These are phyloP conservation scores for Macrotrachela quadricornifera DNA, from an alignment of 1,140 invertebrate genomes.

Conservation along the genomic window DNA sequence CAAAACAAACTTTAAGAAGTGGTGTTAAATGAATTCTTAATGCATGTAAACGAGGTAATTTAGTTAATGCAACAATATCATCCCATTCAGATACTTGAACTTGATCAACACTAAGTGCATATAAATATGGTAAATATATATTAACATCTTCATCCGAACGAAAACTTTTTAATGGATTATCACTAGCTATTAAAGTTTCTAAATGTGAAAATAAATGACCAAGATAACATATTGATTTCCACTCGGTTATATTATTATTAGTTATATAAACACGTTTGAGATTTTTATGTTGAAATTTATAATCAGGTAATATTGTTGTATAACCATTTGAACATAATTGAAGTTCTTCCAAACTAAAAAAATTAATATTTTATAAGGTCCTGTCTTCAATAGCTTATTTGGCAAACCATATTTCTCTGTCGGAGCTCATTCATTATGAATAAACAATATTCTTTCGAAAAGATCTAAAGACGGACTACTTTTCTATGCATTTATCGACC, in stretches of 20 bases:
- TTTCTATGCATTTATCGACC: no score
- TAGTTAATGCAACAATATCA: slow-evolving; percentile 57
- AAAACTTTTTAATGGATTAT: slow-evolving; percentile 48
- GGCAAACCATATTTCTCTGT: no score
- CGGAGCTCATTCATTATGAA: no score
- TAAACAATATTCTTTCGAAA: no score
- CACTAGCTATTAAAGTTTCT: slow-evolving; percentile 57
- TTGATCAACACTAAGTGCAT: slow-evolving; percentile 57
- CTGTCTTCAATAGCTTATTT: no score
- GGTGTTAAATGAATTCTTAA: slow-evolving; percentile 46
- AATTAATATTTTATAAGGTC: no score
- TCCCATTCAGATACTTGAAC: slow-evolving; percentile 53
- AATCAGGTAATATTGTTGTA: slow-evolving; percentile 41
- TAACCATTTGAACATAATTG: slow-evolving; percentile 64
- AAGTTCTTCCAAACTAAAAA: slow-evolving; percentile 50
- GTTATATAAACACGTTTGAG: slow-evolving; percentile 40
- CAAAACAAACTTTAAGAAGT: slow-evolving; percentile 38
- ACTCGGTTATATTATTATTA: slow-evolving; percentile 50
- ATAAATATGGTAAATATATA: not conserved
- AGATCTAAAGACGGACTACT: no score
- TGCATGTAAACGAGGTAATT: slow-evolving; percentile 56
- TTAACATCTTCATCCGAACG: no score
- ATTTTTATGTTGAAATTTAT: slow-evolving; percentile 35
- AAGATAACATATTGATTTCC: slow-evolving; percentile 57
- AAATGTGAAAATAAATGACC: slow-evolving; percentile 53